These are phyloP conservation scores for Dendrolimus punctatus DNA, from an alignment of 1,140 invertebrate species.

Conservation along the genomic window DNA sequence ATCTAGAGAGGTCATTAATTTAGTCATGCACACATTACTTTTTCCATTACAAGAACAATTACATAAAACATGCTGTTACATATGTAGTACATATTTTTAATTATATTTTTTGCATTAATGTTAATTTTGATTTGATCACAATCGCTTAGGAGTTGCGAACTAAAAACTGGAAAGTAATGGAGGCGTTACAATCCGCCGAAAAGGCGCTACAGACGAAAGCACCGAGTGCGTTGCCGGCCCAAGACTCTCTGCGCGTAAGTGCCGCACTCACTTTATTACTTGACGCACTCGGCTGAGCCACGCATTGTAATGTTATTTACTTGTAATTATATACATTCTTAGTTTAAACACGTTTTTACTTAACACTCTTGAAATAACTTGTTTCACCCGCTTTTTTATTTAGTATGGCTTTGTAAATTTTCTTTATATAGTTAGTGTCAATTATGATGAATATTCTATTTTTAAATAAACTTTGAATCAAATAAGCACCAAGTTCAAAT, in stretches of 20 bases:
- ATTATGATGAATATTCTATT: no score
- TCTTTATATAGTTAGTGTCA: no score
- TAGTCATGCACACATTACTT: no score
- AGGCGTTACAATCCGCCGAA: slow-evolving; percentile 85
- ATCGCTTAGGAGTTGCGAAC: slow-evolving; percentile 81
- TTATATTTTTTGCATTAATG: slow-evolving; percentile 1
- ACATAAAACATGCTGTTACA: no score
- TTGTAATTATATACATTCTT: slow-evolving; percentile 5
- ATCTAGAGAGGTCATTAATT: no score
- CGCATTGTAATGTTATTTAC: slow-evolving; percentile 2
- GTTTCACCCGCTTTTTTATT: no score
- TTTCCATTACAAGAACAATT: no score
- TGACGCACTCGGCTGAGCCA: neutral
- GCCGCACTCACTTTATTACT: slow-evolving; percentile 1
- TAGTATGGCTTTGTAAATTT: no score
- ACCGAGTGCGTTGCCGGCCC: slow-evolving; percentile 61
- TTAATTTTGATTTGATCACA: slow-evolving; percentile 18
- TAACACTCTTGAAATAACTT: no score
- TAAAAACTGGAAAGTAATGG: slow-evolving; percentile 92
- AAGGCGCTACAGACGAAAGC: slow-evolving; percentile 69
- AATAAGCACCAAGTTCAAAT: no score
- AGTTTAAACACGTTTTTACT: neutral
- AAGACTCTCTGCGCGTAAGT: slow-evolving; percentile 58
- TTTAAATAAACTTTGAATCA: no score
- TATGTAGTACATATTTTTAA: no score